Conservation (phyloP, 2,888 invertebrate species). For the Aplocera efformata region DNA sequence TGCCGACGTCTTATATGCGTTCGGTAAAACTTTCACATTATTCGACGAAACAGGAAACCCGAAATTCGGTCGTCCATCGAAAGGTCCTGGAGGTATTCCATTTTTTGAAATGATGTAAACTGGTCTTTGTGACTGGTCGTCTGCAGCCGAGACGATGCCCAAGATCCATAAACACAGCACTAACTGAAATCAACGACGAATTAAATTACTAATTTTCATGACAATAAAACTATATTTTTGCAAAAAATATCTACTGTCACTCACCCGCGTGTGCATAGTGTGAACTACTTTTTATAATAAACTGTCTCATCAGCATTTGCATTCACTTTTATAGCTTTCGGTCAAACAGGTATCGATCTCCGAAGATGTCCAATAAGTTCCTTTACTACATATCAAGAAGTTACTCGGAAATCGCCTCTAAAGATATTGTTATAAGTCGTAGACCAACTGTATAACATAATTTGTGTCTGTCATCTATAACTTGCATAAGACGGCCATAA, state of each 20-base stretch:
- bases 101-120: constrained; percentile 4
- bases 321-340: constrained; percentile 65
- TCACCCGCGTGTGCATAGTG: constrained; percentile 64
- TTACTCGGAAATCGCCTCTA: constrained; percentile 38
- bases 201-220: not conserved
- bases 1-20: constrained; percentile 10
- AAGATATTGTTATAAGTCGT: constrained; percentile 29
- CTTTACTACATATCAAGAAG: constrained; percentile 28
- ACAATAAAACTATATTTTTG: no score
- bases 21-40: constrained; percentile 16
- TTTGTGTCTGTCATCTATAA: constrained; percentile 15
- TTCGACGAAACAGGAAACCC: constrained; percentile 10
- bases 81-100: constrained; percentile 3
- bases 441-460: constrained; percentile 18
- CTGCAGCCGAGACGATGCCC: constrained; percentile 20
- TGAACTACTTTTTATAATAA: constrained; percentile 49
- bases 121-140: constrained; percentile 12
- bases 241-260: constrained; percentile 12
- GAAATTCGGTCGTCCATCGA: constrained; percentile 2
- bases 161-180: constrained; percentile 60
- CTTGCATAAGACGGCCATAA: constrained; percentile 18
- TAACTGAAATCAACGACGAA: constrained; percentile 41
- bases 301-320: constrained; percentile 51
- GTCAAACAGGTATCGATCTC: constrained; percentile 60
- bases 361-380: constrained; percentile 47